Base-by-base conservation (phyloP, 2,797 vertebrate species). In the Acridotheres tristis region DNA sequence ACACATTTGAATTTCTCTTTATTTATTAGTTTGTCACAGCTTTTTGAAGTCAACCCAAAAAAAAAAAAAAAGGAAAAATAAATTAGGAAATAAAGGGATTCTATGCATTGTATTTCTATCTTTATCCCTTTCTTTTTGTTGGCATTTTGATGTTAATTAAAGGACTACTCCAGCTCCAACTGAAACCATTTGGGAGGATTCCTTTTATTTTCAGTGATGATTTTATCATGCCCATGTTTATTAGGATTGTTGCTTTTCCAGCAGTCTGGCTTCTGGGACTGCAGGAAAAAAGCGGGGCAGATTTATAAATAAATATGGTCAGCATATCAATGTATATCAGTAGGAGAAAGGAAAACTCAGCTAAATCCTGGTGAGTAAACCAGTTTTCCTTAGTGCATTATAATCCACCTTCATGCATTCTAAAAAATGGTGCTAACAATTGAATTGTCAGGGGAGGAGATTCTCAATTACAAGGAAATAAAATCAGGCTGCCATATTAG, bases 141-240 rank as follows among this genome's bases (percentile, higher is more conserved):
- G 58, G n/a, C 21, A 55, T 88, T 94, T 81, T 7, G 3, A 17
- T 88, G 53, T 94, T 96, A 93, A 93, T 93, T 93, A 85, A 79
- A 86, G 40, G 51, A 62, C 55, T 67, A 34, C 5, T 63, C 6
- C 48, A 73, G 48, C 71, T 82, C 51, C 4, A 13, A 10, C 6
- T 78, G 51, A 86, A 94, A 45, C 43, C 62, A 76, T 88, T 89
- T 92, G 85, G 69, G 89, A 94, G 42, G 38, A 38, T 68, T 93
- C 27, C 53, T 90, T 95, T 92, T 91, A 53, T 96, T 94, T 92
- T 82, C 83, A 77, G 71, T 88, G 80, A 81, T 79, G 85, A 90
- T 94, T 94, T 94, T 91, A 94, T 95, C 94, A 80, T 53, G 59
- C 22, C 63, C 12, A 20, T 66, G 53, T 88, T 82, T 84, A 93